These are phyloP conservation scores for Anolis sagrei DNA, from an alignment of 2,113 vertebrate genomes.

Conservation along the genomic window DNA sequence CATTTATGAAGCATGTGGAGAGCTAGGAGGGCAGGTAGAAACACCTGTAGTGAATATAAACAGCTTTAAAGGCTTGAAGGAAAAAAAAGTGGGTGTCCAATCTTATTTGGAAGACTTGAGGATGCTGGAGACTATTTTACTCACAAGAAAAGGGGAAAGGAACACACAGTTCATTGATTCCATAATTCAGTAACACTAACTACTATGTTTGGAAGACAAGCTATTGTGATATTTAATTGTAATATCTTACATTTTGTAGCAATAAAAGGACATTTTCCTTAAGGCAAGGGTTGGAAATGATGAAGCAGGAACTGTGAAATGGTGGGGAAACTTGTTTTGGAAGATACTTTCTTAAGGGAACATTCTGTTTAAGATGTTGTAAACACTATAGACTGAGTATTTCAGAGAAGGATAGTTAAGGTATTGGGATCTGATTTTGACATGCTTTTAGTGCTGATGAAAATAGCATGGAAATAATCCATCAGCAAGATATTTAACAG, in stretches of 20 bases:
- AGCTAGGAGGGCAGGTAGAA: conserved; percentile 24
- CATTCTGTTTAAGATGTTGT: not conserved
- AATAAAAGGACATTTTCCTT: not conserved
- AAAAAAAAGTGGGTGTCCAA: conserved; percentile 32
- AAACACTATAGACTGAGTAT: not conserved
- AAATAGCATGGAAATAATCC: not conserved
- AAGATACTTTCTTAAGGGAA: not conserved
- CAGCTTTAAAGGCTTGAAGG: conserved; percentile 45
- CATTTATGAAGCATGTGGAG: conserved; percentile 44
- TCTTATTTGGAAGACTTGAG: conserved; percentile 40
- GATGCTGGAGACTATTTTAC: conserved; percentile 24
- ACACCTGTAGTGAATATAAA: conserved; percentile 48
- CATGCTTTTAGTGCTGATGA: not conserved
- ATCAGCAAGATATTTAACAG: not conserved
- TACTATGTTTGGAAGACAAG: not conserved
- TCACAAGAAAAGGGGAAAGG: not conserved
- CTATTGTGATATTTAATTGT: not conserved
- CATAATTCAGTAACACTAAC: not conserved
- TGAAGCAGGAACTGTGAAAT: not conserved
- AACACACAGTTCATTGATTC: not conserved
- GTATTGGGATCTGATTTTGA: not conserved
- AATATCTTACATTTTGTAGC: conserved; percentile 14
- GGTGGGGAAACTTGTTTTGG: not conserved
- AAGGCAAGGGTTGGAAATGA: not conserved
- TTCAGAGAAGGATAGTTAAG: not conserved